phyloP scores from a whole-genome alignment of 2,797 vertebrate genomes.

The Sebastes cheni region DNA sequence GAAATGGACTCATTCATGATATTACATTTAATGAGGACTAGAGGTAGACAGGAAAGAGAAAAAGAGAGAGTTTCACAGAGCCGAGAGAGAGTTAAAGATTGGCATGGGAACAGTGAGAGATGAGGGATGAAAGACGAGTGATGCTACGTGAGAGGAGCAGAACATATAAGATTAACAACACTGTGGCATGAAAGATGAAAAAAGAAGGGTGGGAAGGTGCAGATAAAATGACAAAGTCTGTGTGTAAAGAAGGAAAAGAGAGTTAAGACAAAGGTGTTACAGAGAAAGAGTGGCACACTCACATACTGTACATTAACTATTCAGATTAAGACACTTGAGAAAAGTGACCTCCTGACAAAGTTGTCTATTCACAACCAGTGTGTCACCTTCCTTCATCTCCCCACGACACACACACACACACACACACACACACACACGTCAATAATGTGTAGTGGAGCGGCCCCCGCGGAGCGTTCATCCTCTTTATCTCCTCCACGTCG shows the following conservation, averaged over 20 bases:
- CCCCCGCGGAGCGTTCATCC: conserved; percentile 39
- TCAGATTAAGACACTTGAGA: not conserved
- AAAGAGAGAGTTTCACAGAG: conserved; percentile 10
- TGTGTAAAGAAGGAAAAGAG: not conserved
- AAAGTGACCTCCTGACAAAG: conserved; percentile 6
- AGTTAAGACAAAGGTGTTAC: not conserved
- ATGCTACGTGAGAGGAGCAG: not conserved
- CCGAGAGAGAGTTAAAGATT: not conserved
- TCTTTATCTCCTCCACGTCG: conserved; percentile 52
- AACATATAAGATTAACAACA: conserved; percentile 1
- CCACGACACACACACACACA: conserved; percentile 5
- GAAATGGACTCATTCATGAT: conserved; percentile 46
- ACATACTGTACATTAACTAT: not conserved
- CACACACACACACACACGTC: conserved; percentile 2
- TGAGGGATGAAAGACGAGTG: not conserved
- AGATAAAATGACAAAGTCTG: not conserved
- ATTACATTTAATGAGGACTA: conserved; percentile 44
- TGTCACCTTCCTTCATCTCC: not conserved
- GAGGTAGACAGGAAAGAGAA: conserved; percentile 1
- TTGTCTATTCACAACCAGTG: conserved; percentile 8
- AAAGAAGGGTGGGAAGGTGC: not conserved
- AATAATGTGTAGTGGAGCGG: conserved; percentile 27
- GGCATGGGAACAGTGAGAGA: not conserved
- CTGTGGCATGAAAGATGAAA: not conserved
- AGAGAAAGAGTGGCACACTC: not conserved